Base-by-base conservation (phyloP, 2,113 vertebrate species). In the Pterophyllum scalare region DNA sequence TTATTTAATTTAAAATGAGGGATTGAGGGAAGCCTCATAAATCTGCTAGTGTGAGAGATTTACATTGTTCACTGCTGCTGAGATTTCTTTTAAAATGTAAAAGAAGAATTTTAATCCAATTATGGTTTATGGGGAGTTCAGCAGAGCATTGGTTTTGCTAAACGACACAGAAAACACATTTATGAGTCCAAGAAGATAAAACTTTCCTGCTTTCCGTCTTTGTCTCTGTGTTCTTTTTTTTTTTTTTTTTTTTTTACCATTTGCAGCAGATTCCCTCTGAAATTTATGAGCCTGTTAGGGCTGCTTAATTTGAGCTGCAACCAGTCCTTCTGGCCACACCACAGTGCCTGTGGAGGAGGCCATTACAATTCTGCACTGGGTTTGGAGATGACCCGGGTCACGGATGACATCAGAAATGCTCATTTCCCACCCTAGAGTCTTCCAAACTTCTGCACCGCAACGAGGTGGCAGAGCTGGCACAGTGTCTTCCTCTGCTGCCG, bases 351-450 rank as follows among this genome's bases (percentile, higher is more conserved):
- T 75, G 87, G 85, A 81, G 81, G 87, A 83, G 57, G 75, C 75
- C 87, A 85, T 91, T 84, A 87, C 40, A 12, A 49, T 79, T 77
- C 83, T 14, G 57, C 60, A 72, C 77, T 8, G 60, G 67, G 59
- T 87, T 89, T 76, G 60, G 77, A 86, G 79, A 78, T 84, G 84
- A 85, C 84, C 81, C n/a, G 9, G 87, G 91, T 91, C 87, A 79
- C 58, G 60, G 84, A 91, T 93, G 90, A 92, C 93, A 88, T 87
- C 84, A 92, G 52, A 80, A 72, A 81, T 75, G 88, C 80, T 78
- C 58, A 57, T 83, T 83, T 62, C 33, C 46, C 49, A 58, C 33
- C 65, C 75, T 61, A 54, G 20, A 87, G 28, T 43, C 38, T 82
- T 86, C 81, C 75, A 86, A 82, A 87, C 82, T 52, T 78, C 59